Percentiles rank a stretch among this genome's conserved stretches.
phyloP scores from a whole-genome alignment of 2,888 invertebrate genomes.

The Sesamia inferens region DNA sequence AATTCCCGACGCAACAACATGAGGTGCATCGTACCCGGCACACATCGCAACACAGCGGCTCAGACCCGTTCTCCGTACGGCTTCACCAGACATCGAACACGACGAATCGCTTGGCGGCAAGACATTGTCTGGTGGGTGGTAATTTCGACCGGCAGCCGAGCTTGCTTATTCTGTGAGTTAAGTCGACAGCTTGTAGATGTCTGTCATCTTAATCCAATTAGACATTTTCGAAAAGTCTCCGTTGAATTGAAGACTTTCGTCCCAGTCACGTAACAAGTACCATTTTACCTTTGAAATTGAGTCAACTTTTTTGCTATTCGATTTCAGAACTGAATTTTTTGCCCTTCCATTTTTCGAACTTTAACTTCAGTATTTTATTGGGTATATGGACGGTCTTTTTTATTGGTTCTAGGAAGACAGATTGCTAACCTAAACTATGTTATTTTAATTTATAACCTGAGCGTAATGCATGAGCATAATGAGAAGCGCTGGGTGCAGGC shows the following conservation, averaged over 20 bases:
- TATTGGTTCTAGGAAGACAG: not conserved
- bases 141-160: no score
- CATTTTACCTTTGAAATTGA: slow-evolving; percentile 23
- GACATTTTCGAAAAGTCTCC: not conserved
- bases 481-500: no score
- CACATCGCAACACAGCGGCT: no score
- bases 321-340: slow-evolving; percentile 8
- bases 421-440: not conserved
- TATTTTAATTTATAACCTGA: not conserved
- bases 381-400: not conserved
- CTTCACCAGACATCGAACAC: no score
- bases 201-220: slow-evolving; percentile 26
- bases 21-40: no score
- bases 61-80: no score
- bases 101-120: no score
- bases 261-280: slow-evolving; percentile 34
- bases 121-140: no score
- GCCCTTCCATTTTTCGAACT: slow-evolving; percentile 4
- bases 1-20: no score
- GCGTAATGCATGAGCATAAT: no score
- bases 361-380: slow-evolving; percentile 4
- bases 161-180: no score
- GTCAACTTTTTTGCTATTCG: slow-evolving; percentile 19
- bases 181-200: not conserved
- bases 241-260: not conserved